Percentiles rank a stretch among this genome's conserved stretches.
Conservation (phyloP, 2,888 invertebrate species). For the Luperina testacea region DNA sequence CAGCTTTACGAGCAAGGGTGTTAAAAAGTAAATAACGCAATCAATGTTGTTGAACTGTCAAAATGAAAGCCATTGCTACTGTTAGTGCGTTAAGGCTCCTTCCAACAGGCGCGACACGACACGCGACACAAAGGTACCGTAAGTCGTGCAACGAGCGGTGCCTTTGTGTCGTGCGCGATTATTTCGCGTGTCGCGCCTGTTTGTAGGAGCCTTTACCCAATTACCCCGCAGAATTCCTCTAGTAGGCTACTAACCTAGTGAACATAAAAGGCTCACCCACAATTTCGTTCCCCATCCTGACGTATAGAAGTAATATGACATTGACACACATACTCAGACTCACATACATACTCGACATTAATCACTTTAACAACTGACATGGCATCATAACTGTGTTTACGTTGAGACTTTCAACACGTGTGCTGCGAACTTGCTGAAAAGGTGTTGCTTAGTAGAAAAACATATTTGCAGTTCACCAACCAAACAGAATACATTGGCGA, state of each 20-base stretch:
- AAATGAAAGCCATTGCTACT: not conserved
- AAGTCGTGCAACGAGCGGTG: too few species aligned
- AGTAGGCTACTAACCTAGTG: not conserved
- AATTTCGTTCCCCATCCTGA: not conserved
- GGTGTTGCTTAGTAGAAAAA: not conserved
- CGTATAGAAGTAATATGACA: not conserved
- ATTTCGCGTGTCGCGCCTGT: too few species aligned
- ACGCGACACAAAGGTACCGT: too few species aligned
- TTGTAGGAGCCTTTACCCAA: too few species aligned
- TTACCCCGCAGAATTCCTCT: not conserved
- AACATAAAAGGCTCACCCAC: not conserved
- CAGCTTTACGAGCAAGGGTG: too few species aligned
- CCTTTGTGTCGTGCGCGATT: too few species aligned
- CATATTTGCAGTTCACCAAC: not conserved
- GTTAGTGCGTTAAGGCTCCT: not conserved
- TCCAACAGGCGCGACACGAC: too few species aligned
- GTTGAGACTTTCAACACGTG: slow-evolving; percentile 25
- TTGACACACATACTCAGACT: slow-evolving; percentile 1
- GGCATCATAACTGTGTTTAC: slow-evolving; percentile 32
- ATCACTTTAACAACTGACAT: slow-evolving; percentile 38
- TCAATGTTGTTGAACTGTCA: not conserved
- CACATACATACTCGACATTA: slow-evolving; percentile 21
- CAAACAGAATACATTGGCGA: not conserved
- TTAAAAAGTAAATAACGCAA: not conserved
- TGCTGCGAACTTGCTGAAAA: not conserved